Evolutionary conservation across 2,113 vertebrate genomes (phyloP), one percentile per base, ranked within the genome.

Genomic region (Thryonomys swinderianus): DNA sequence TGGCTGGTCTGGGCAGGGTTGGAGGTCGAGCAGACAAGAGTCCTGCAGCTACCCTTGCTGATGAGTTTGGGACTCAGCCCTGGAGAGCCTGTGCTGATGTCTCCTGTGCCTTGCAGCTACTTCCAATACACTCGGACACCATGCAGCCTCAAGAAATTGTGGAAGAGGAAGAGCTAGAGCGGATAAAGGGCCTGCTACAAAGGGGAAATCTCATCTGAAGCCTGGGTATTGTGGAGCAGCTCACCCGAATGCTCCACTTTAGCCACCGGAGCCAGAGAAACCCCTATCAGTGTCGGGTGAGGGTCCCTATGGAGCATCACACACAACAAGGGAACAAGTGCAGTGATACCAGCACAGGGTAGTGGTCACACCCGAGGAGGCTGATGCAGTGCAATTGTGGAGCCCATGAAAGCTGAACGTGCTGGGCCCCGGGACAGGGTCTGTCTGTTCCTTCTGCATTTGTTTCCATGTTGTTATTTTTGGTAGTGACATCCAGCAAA

Each of bases 121-220:
- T 81, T 14, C 8, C 12, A 0, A 0, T 45, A 1, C 76, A 73
- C 11, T 91, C 97, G 12, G 85, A 98, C 95, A 98, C 97, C 25
- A 98, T 92, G 98, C 95, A 96, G 23, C 98, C 98, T 45, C 98
- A 98, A 88, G 86, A 97, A 4, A 99, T 99, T 0, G 91, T 98
- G 90, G 98, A 98, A 55, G n/a, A 97, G 0, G 98, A 99, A 90
- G 98, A 99, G 94, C 90, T 96, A 25, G 98, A 95, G 85, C 96
- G 98, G 78, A 64, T 98, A 30, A 95, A 94, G 3, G 97, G 96
- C 34, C 97, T 99, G 69, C 66, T 97, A 34, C 97, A 95, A 69
- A 98, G 98, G 11, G 97, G 98, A 84, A 98, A 96, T 6, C 98
- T 98, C 21, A 98, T 99, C 94, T 97, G 90, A 17, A 87, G 97